A percentile compares a stretch with the other conserved stretches of the same genome.
phyloP scores from a whole-genome alignment of 1,140 invertebrate species.

The Druon quercuslanigerum region DNA sequence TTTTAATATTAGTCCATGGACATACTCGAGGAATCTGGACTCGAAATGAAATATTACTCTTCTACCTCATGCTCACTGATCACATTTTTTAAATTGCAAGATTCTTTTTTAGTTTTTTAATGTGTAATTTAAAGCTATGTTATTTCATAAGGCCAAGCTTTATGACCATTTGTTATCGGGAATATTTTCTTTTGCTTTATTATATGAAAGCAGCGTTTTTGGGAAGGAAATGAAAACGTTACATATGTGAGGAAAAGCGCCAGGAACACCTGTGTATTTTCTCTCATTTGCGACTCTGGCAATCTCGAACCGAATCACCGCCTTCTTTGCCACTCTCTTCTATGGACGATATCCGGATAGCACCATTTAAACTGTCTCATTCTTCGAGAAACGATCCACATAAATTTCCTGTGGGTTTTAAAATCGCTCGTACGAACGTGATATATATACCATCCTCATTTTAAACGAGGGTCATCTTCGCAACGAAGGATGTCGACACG shows the following conservation, averaged over 20 bases:
- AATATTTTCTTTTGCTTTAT: conserved; percentile 5
- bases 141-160: no score
- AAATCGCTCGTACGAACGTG: conserved; percentile 37
- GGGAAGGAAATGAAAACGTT: conserved; percentile 8
- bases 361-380: conserved; percentile 33
- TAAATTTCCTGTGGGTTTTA: conserved; percentile 48
- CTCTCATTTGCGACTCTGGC: conserved; percentile 46
- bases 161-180: no score
- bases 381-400: conserved; percentile 49
- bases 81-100: no score
- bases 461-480: conserved; percentile 5
- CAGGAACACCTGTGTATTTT: conserved; percentile 45
- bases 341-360: conserved; percentile 35
- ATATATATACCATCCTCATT: conserved; percentile 16
- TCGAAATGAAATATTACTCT: background rate
- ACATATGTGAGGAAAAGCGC: conserved; percentile 21
- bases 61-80: background rate
- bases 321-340: conserved; percentile 28
- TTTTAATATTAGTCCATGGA: conserved; percentile 22
- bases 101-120: no score
- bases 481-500: conserved; percentile 1
- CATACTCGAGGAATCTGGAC: background rate
- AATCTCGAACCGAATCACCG: conserved; percentile 47
- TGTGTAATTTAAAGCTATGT: no score
- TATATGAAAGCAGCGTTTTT: conserved; percentile 11